These are phyloP conservation scores for Cantharis nigra DNA, from an alignment of 2,888 invertebrate genomes.

Conservation along the genomic window DNA sequence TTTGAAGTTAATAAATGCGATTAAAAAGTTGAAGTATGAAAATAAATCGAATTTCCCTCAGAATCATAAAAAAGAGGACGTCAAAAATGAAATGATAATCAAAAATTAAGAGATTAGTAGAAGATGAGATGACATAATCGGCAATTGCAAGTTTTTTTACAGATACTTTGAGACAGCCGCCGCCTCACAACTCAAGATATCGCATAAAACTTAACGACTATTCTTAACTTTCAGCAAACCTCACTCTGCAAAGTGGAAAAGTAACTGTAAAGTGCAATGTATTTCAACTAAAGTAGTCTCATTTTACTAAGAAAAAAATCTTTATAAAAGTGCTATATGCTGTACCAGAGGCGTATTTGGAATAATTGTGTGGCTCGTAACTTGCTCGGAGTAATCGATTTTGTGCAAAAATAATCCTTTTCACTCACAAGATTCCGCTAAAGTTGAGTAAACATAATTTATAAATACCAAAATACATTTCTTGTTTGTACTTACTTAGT, in stretches of 20 bases:
- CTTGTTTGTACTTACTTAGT: constrained; percentile 4
- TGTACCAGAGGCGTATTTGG: neutral
- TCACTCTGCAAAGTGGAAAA: neutral
- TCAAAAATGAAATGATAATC: neutral
- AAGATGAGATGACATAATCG: constrained; percentile 10
- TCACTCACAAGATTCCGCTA: neutral
- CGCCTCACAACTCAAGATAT: constrained; percentile 18
- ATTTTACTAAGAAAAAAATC: neutral
- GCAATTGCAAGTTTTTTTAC: constrained; percentile 14
- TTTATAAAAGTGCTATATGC: neutral
- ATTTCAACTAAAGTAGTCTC: neutral
- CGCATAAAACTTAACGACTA: constrained; percentile 22
- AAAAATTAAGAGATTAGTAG: constrained; percentile 12
- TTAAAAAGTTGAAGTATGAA: neutral
- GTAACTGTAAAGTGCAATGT: constrained; percentile 7
- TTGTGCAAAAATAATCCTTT: neutral
- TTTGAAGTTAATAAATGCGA: neutral
- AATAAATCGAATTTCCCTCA: neutral
- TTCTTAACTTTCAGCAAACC: constrained; percentile 7
- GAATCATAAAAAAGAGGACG: neutral
- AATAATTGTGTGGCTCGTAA: neutral
- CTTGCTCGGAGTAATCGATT: neutral
- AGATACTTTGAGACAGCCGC: constrained; percentile 19
- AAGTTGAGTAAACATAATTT: constrained; percentile 1
- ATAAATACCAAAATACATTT: constrained; percentile 8